Conservation (phyloP, 2,113 vertebrate species). For the Syngnathus floridae region DNA sequence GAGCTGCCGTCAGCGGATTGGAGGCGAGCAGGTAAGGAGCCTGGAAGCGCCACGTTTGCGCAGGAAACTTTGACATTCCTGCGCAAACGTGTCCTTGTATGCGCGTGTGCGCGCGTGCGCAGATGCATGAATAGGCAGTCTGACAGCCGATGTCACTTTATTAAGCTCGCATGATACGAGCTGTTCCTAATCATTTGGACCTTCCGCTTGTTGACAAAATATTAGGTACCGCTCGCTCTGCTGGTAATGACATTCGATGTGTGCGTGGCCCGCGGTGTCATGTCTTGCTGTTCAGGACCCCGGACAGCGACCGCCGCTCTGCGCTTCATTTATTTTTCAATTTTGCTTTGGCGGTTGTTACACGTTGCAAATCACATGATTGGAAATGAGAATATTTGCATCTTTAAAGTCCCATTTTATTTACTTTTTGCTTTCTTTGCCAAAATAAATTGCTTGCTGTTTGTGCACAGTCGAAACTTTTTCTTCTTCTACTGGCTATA, state of each 20-base stretch:
- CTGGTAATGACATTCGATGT: neutral
- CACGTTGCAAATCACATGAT: neutral
- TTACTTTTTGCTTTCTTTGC: no score
- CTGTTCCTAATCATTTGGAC: neutral
- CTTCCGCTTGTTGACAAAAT: neutral
- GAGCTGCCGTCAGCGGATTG: neutral
- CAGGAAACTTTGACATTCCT: constrained; percentile 54
- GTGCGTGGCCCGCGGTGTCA: neutral
- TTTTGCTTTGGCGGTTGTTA: neutral
- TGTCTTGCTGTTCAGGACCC: constrained; percentile 42
- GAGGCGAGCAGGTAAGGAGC: neutral
- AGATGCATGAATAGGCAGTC: constrained; percentile 16
- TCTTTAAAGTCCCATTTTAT: no score
- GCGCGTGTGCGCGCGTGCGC: neutral
- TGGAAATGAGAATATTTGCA: no score
- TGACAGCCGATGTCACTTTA: constrained; percentile 7
- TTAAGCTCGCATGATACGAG: neutral
- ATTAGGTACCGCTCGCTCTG: neutral
- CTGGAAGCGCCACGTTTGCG: constrained; percentile 9
- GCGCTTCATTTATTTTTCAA: neutral
- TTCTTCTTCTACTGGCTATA: no score
- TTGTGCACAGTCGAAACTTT: neutral
- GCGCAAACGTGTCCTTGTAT: constrained; percentile 5
- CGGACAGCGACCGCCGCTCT: constrained; percentile 36
- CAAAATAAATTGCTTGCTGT: no score